Percentiles rank a stretch among this genome's conserved stretches.
These are phyloP conservation scores for Emydura subglobosa DNA, from an alignment of 2,113 vertebrate genomes.

Conservation along the genomic window DNA sequence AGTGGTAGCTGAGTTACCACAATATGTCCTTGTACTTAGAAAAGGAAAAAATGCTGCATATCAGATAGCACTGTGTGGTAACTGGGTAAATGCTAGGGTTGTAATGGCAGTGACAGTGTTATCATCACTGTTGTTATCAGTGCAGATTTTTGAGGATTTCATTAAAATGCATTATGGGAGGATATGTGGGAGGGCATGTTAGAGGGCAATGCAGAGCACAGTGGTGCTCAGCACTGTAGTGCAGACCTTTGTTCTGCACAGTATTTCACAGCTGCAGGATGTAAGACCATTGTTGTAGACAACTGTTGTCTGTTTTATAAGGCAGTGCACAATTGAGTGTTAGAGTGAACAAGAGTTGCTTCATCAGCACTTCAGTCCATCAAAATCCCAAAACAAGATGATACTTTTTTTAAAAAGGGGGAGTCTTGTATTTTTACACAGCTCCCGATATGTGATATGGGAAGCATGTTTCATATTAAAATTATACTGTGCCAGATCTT, in stretches of 20 bases:
- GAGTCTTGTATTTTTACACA: background rate
- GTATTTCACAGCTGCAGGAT: background rate
- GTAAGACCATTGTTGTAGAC: background rate
- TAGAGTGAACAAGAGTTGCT: background rate
- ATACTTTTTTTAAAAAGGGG: background rate
- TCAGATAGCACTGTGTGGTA: background rate
- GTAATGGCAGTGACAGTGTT: background rate
- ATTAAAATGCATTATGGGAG: background rate
- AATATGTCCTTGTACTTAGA: constrained; percentile 14
- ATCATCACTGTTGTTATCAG: rapidly evolving
- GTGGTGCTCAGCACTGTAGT: background rate
- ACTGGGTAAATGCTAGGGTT: background rate
- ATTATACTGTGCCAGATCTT: background rate
- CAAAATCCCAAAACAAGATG: background rate
- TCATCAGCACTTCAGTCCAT: background rate
- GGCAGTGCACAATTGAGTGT: background rate
- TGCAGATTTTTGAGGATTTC: background rate
- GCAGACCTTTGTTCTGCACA: background rate
- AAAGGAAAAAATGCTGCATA: background rate
- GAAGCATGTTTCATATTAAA: background rate
- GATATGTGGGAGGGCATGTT: background rate
- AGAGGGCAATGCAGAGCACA: background rate
- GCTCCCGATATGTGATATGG: background rate
- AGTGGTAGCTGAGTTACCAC: background rate
- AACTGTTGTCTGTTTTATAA: background rate